These are phyloP conservation scores for Penaeus japonicus DNA, from an alignment of 1,140 invertebrate species.

Conservation along the genomic window DNA sequence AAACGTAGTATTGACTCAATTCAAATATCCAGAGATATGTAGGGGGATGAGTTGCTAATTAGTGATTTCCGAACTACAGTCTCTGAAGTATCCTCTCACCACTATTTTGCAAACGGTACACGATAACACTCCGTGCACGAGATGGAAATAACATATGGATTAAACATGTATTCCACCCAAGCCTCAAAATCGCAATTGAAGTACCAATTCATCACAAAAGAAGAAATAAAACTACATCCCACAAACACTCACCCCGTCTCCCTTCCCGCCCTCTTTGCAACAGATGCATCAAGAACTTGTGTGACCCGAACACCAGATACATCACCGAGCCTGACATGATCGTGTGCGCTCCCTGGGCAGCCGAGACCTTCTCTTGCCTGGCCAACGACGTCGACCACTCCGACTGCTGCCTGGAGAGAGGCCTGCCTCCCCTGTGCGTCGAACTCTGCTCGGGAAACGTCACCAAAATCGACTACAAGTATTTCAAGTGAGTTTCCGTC, in stretches of 20 bases:
- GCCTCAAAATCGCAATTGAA: slow-evolving; percentile 9
- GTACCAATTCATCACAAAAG: no score
- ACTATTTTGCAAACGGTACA: no score
- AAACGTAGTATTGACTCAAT: no score
- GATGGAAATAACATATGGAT: no score
- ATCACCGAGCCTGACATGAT: slow-evolving; percentile 77
- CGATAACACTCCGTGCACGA: no score
- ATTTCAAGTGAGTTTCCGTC: slow-evolving; percentile 73
- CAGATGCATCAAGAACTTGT: slow-evolving; percentile 78
- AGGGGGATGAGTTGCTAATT: no score
- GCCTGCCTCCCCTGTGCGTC: slow-evolving; percentile 77
- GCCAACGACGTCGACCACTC: slow-evolving; percentile 83
- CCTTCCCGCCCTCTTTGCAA: slow-evolving; percentile 30
- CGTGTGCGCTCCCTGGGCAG: slow-evolving; percentile 85
- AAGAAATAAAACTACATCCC: neutral
- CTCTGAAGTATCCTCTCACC: no score
- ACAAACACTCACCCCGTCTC: neutral
- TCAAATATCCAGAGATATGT: no score
- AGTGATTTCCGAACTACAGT: no score
- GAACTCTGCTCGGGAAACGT: slow-evolving; percentile 80
- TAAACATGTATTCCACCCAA: no score
- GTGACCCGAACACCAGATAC: slow-evolving; percentile 74
- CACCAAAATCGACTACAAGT: slow-evolving; percentile 78
- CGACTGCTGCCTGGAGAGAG: slow-evolving; percentile 77
- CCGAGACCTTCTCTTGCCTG: slow-evolving; percentile 79